Evolutionary conservation across 2,113 vertebrate species (phyloP), one percentile per base, ranked within the genome.

Genomic region (Mesocricetus auratus): DNA sequence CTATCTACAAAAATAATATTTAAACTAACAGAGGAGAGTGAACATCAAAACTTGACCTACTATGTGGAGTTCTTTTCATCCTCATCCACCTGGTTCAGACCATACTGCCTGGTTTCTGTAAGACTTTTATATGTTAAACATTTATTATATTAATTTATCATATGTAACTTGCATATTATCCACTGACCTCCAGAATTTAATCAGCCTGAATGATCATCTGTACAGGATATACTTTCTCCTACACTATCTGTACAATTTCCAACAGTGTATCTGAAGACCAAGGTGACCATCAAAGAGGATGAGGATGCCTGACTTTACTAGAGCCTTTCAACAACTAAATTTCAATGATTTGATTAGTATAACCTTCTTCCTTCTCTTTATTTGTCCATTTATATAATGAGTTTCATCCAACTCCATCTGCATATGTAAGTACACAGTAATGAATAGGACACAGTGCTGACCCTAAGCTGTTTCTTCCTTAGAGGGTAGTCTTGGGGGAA

Each of bases 371-470:
- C 7, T 87, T 42, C 16, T 3, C 26, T 74, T 90, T 83, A 15
- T 71, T 45, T 62, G 21, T 82, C 64, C 47, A 82, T 68, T 83
- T 13, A 90, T 77, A 85, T 88, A 85, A 47, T 94, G 93, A 87
- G 42, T 69, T 89, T 74, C 89, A 33, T 62, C 74, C 17, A 64
- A 45, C 5, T 93, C 12, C 2, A 64, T 58, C 33, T 77, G 47
- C 82, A 73, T 92, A 45, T 79, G 15, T 68, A 60, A 45, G 2
- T 39, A 21, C 62, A 60, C 17, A 68, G 62, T 1, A 90, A 69
- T 36, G 33, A 94, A 71, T 86, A 71, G 36, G 33, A 47, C 16
- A 74, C 10, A 86, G 3, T 78, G 16, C 64, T 93, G 42, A 93
- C 7, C 42, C 96, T 39, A 66, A 75, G 3, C 11, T 31, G 33